Percentiles rank a stretch among this genome's conserved stretches.
phyloP scores from a whole-genome alignment of 2,113 vertebrate genomes.

The Burhinus oedicnemus region DNA sequence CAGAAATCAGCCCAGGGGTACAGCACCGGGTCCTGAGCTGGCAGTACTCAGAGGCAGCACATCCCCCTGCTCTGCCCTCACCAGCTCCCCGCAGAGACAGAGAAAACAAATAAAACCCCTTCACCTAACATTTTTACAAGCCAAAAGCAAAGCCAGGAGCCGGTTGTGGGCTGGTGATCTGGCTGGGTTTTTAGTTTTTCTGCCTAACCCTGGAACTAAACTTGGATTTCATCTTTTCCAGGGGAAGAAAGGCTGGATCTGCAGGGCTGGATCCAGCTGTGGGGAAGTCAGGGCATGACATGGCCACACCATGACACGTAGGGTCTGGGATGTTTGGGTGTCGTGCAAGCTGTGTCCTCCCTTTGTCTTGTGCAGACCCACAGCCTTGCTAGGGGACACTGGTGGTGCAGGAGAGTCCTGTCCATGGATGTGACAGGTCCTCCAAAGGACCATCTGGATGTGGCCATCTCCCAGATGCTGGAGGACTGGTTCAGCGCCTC shows the following conservation, averaged over 20 bases:
- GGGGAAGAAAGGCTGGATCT: not conserved
- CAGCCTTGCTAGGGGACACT: not conserved
- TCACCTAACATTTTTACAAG: not conserved
- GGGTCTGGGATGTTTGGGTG: not conserved
- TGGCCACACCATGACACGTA: no score
- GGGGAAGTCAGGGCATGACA: not conserved
- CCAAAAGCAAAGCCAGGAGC: not conserved
- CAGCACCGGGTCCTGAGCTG: not conserved
- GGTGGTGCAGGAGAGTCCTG: not conserved
- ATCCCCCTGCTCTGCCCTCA: not conserved
- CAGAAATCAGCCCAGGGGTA: not conserved
- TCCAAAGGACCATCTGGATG: not conserved
- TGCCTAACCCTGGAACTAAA: not conserved
- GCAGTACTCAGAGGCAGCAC: not conserved
- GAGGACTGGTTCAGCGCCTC: not conserved
- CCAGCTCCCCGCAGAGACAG: no score
- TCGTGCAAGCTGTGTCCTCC: not conserved
- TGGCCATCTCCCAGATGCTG: not conserved
- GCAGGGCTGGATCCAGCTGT: not conserved
- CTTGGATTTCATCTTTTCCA: not conserved
- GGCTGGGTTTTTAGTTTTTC: not conserved
- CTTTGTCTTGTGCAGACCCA: not conserved
- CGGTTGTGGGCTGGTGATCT: rapidly evolving
- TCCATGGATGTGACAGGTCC: not conserved
- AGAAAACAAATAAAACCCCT: not conserved